Percentiles rank a stretch among this genome's conserved stretches.
Evolutionary conservation across 2,888 invertebrate genomes (phyloP).

Genomic region (Lutraria lutraria): DNA sequence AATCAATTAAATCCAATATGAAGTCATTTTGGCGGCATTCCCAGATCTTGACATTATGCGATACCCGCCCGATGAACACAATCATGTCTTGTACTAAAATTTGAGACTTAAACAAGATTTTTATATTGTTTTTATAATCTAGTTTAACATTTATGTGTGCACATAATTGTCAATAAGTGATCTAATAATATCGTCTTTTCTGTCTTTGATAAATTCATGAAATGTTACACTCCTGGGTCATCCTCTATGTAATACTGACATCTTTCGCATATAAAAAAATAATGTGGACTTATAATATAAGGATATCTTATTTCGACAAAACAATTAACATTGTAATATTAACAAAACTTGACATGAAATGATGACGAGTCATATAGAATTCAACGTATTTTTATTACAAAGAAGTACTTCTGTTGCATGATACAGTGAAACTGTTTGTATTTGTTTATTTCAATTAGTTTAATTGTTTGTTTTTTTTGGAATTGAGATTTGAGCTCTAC

Average conservation of each 20-base stretch:
- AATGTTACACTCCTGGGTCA: not conserved
- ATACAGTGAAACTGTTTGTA: not conserved
- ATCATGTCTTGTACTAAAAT: not conserved
- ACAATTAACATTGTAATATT: not conserved
- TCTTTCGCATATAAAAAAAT: not conserved
- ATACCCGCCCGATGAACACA: not conserved
- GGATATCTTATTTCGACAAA: not conserved
- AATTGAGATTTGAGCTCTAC: too few species aligned
- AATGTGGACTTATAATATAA: not conserved
- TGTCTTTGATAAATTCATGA: not conserved
- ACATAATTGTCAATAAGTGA: not conserved
- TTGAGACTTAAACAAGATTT: constrained; percentile 6
- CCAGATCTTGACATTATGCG: not conserved
- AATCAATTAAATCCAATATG: not conserved
- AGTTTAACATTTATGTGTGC: not conserved
- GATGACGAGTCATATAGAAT: not conserved
- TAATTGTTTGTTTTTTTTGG: too few species aligned
- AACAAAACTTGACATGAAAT: not conserved
- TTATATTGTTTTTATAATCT: not conserved
- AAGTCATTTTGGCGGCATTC: constrained; percentile 9
- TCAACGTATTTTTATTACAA: not conserved
- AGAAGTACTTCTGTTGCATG: not conserved
- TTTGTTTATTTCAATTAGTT: too few species aligned
- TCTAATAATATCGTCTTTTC: not conserved
- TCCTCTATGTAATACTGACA: not conserved